A percentile compares a stretch with the other conserved stretches of the same genome.
Evolutionary conservation across 2,888 invertebrate genomes (phyloP).

Genomic region (Siphlonurus alternatus): DNA sequence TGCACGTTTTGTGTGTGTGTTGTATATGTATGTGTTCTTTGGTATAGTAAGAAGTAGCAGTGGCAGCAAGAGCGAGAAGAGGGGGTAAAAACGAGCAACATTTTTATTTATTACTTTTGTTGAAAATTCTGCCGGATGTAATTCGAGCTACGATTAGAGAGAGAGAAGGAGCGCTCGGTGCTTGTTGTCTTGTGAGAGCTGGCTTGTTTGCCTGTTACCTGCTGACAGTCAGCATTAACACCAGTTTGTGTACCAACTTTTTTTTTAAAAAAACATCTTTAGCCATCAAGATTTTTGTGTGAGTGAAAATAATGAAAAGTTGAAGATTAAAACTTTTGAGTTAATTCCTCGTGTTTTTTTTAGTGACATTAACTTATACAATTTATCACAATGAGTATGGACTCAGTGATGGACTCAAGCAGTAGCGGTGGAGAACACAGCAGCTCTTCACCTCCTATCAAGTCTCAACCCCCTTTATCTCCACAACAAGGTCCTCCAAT

Average conservation of each 20-base stretch:
- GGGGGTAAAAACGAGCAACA: slow-evolving; percentile 24
- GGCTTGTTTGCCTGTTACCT: slow-evolving; percentile 3
- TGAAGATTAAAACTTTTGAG: too few relatives aligned
- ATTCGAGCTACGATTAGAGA: slow-evolving; percentile 11
- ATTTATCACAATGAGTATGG: slow-evolving; percentile 26
- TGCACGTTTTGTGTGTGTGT: slow-evolving; percentile 33
- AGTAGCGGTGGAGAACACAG: slow-evolving; percentile 38
- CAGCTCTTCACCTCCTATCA: slow-evolving; percentile 30
- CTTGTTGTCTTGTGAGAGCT: neutral
- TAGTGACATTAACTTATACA: neutral
- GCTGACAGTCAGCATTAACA: too few relatives aligned
- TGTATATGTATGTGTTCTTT: slow-evolving; percentile 44
- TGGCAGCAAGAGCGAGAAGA: neutral
- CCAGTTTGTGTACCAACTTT: too few relatives aligned
- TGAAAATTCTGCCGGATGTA: slow-evolving; percentile 32
- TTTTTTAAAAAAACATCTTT: too few relatives aligned
- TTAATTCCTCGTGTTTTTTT: too few relatives aligned
- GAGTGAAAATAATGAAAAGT: too few relatives aligned
- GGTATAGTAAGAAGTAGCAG: neutral
- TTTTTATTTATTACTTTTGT: slow-evolving; percentile 60
- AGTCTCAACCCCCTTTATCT: slow-evolving; percentile 23
- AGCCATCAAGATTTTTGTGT: too few relatives aligned
- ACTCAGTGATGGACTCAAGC: slow-evolving; percentile 37
- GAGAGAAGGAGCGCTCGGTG: neutral
- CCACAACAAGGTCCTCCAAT: slow-evolving; percentile 29